Evolutionary conservation across 2,797 vertebrate species (phyloP).

Genomic region (Cetoscarus ocellatus): DNA sequence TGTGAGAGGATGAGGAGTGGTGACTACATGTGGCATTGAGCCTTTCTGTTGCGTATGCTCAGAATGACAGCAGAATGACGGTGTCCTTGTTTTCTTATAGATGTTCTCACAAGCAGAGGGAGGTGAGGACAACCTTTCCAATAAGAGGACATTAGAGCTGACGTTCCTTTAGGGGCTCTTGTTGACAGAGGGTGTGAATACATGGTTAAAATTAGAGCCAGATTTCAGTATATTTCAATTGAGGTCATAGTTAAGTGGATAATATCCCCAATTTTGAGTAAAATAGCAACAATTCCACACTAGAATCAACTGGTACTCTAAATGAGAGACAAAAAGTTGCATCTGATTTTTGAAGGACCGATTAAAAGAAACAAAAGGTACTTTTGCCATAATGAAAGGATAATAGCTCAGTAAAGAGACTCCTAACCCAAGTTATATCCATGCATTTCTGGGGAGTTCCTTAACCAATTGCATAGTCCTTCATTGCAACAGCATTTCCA

Average conservation of each 20-base stretch:
- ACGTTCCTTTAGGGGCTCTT: not conserved
- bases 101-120: slow-evolving; percentile 7
- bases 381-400: too few relatives aligned
- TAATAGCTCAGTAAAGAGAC: too few relatives aligned
- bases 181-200: not conserved
- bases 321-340: too few relatives aligned
- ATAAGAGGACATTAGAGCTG: slow-evolving; percentile 1
- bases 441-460: too few relatives aligned
- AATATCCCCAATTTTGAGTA: too few relatives aligned
- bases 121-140: slow-evolving; percentile 5
- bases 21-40: slow-evolving; percentile 5
- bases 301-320: too few relatives aligned
- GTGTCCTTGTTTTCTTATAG: slow-evolving; percentile 18
- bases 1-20: slow-evolving; percentile 26
- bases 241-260: not conserved
- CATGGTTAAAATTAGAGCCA: not conserved
- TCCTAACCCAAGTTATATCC: too few relatives aligned
- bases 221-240: not conserved
- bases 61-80: slow-evolving; percentile 16
- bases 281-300: too few relatives aligned
- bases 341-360: too few relatives aligned
- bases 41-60: slow-evolving; percentile 29
- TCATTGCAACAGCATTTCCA: too few relatives aligned
- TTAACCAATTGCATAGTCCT: too few relatives aligned
- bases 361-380: too few relatives aligned